Percentiles rank a stretch among this genome's conserved stretches.
phyloP scores from a whole-genome alignment of 1,140 invertebrate genomes.

The Manduca sexta region DNA sequence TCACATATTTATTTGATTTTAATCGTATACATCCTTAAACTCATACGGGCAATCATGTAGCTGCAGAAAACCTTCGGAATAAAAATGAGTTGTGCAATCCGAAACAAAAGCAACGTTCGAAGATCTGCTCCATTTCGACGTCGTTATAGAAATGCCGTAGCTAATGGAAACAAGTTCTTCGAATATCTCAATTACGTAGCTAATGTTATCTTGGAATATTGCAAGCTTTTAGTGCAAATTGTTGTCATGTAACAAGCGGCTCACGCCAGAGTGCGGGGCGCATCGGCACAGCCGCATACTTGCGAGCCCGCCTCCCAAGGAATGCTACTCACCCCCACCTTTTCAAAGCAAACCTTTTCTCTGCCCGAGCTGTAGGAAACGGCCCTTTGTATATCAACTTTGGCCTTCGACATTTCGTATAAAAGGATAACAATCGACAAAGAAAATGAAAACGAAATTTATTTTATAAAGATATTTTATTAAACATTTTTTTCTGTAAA shows the following conservation, averaged over 20 bases:
- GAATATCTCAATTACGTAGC: too few relatives aligned
- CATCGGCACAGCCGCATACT: conserved; percentile 37
- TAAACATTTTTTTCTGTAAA: conserved; percentile 71
- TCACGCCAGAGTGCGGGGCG: conserved; percentile 11
- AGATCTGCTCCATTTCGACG: too few relatives aligned
- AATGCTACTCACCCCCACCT: conserved; percentile 35
- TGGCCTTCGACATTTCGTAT: conserved; percentile 4
- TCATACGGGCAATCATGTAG: too few relatives aligned
- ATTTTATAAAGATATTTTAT: conserved; percentile 71
- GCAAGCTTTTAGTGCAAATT: conserved; percentile 1
- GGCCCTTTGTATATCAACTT: conserved; percentile 8
- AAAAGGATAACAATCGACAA: conserved; percentile 15
- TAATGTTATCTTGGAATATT: too few relatives aligned
- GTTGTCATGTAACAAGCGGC: conserved; percentile 2
- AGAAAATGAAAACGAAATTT: conserved; percentile 12
- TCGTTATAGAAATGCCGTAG: too few relatives aligned
- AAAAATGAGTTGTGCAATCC: too few relatives aligned
- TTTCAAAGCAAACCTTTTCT: conserved; percentile 35
- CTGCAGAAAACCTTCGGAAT: too few relatives aligned
- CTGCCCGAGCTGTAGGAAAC: conserved; percentile 4
- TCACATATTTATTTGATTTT: too few relatives aligned
- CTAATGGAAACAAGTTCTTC: too few relatives aligned
- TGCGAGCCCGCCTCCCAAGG: conserved; percentile 33
- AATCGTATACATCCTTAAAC: too few relatives aligned
- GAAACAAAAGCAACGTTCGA: too few relatives aligned